phyloP scores from a whole-genome alignment of 1,140 invertebrate species.

The Chlorops oryzae region DNA sequence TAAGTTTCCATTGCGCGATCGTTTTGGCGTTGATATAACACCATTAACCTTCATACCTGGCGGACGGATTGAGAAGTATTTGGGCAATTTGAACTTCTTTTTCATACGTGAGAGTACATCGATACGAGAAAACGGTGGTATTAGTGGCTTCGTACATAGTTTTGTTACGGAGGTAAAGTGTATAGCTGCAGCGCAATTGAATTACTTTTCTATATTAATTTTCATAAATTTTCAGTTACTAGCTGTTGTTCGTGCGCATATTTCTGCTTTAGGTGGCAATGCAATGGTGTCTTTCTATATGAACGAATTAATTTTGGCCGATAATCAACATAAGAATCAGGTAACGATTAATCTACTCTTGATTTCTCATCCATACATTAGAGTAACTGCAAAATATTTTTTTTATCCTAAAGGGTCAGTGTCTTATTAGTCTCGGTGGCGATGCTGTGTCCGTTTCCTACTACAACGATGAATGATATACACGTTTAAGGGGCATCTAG shows the following conservation, averaged over 20 bases:
- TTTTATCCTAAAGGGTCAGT: constrained; percentile 67
- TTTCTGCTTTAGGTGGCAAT: constrained; percentile 89
- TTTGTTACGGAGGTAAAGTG: constrained; percentile 73
- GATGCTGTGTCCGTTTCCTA: constrained; percentile 74
- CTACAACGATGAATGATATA: constrained; percentile 43
- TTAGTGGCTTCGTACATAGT: constrained; percentile 88
- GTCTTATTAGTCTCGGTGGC: constrained; percentile 89
- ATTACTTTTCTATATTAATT: background rate
- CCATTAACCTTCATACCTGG: constrained; percentile 77
- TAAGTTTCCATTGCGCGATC: constrained; percentile 58
- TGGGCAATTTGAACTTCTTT: constrained; percentile 92
- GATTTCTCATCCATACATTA: constrained; percentile 7
- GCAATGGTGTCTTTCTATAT: constrained; percentile 91
- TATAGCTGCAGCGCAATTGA: constrained; percentile 5
- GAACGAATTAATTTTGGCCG: constrained; percentile 80
- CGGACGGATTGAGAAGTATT: constrained; percentile 72
- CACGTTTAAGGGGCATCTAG: constrained; percentile 36
- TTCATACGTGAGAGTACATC: constrained; percentile 92
- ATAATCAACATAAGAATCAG: constrained; percentile 95
- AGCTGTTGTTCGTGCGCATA: constrained; percentile 86
- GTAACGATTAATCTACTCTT: constrained; percentile 49
- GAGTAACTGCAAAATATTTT: constrained; percentile 3
- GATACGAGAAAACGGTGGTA: constrained; percentile 82
- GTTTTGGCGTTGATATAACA: constrained; percentile 77
- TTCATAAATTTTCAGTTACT: constrained; percentile 48